A percentile compares a stretch with the other conserved stretches of the same genome.
phyloP scores from a whole-genome alignment of 2,888 invertebrate genomes.

The Leptura quadrifasciata region DNA sequence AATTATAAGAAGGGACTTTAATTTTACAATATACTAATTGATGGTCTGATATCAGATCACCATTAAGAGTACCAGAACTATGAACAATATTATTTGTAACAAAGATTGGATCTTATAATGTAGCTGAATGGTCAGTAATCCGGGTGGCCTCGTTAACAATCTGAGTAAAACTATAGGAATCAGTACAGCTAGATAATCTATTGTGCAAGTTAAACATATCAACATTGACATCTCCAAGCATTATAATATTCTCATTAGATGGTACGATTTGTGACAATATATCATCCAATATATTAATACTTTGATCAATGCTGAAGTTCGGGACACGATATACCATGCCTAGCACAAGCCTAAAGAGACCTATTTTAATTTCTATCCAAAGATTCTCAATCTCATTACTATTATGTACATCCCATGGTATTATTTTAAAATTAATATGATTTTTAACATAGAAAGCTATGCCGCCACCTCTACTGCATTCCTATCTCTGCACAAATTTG shows the following conservation, averaged over 20 bases:
- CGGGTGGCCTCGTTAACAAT: too few relatives aligned
- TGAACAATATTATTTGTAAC: not conserved
- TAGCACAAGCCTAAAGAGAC: not conserved
- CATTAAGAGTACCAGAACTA: not conserved
- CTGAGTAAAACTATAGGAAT: too few relatives aligned
- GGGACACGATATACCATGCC: not conserved
- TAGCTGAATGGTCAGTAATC: too few relatives aligned
- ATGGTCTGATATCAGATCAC: slow-evolving; percentile 9
- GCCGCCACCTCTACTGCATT: too few relatives aligned
- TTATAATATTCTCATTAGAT: too few relatives aligned
- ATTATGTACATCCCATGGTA: not conserved
- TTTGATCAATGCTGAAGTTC: not conserved
- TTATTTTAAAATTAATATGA: not conserved
- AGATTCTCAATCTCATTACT: not conserved
- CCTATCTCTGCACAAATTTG: too few relatives aligned
- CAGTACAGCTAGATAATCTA: too few relatives aligned
- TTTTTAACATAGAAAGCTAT: too few relatives aligned
- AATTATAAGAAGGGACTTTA: too few relatives aligned
- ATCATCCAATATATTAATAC: not conserved
- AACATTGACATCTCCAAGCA: too few relatives aligned
- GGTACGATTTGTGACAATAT: not conserved
- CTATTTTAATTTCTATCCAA: not conserved
- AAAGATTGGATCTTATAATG: slow-evolving; percentile 10
- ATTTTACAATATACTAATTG: too few relatives aligned
- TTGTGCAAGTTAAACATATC: too few relatives aligned